phyloP scores from a whole-genome alignment of 2,888 invertebrate species.

The Lepidonotus clava region DNA sequence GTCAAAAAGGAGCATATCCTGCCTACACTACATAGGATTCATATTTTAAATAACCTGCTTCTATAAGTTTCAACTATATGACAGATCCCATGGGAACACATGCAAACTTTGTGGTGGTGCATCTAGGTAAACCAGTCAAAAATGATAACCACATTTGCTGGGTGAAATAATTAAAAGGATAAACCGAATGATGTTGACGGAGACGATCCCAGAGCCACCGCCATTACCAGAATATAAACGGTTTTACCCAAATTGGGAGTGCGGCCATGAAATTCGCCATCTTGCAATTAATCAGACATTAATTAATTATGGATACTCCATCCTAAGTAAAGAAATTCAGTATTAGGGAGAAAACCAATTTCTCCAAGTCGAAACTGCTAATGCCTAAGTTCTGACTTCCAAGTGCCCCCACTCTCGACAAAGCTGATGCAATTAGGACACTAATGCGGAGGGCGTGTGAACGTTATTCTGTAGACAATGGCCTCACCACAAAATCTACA shows the following conservation, averaged over 20 bases:
- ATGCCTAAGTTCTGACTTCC: constrained; percentile 17
- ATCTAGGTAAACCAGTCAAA: no score
- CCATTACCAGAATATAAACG: not conserved
- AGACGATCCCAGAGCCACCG: not conserved
- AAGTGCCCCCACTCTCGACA: not conserved
- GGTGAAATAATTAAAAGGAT: no score
- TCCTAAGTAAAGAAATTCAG: constrained; percentile 15
- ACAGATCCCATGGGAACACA: no score
- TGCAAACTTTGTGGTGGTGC: no score
- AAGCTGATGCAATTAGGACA: not conserved
- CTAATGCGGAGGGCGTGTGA: constrained; percentile 7
- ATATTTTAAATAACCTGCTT: no score
- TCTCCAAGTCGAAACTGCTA: constrained; percentile 17
- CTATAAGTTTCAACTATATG: no score
- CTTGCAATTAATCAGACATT: constrained; percentile 35
- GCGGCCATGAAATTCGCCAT: not conserved
- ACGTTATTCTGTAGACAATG: not conserved
- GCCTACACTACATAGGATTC: no score
- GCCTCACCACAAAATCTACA: not conserved
- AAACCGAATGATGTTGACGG: no score
- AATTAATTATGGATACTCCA: constrained; percentile 30
- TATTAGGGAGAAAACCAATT: constrained; percentile 26
- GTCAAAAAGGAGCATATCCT: no score
- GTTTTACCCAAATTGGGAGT: not conserved
- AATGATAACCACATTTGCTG: no score